A percentile compares a stretch with the other conserved stretches of the same genome.
Evolutionary conservation across 2,888 invertebrate species (phyloP).

Genomic region (Aproaerema taeniolella): DNA sequence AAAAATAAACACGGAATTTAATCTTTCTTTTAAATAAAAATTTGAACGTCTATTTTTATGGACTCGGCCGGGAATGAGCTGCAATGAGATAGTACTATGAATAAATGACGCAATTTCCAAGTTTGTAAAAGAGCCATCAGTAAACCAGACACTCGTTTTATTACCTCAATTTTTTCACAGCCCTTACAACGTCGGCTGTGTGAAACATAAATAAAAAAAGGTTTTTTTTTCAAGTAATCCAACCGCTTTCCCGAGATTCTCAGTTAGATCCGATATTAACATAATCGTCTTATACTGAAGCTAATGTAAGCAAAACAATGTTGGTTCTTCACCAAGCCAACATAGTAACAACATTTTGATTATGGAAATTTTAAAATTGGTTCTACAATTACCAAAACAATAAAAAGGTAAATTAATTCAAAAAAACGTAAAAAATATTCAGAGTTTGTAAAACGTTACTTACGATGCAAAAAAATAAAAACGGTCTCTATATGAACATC

Average conservation of each 20-base stretch:
- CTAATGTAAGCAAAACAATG: neutral
- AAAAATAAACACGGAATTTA: no score
- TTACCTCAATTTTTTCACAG: constrained; percentile 20
- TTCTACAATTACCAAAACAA: no score
- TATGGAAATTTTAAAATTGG: no score
- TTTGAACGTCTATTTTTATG: no score
- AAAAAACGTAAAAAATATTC: no score
- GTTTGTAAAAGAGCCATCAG: neutral
- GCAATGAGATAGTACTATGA: no score
- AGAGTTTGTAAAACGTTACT: constrained; percentile 11
- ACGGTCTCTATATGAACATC: neutral
- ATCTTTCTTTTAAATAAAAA: no score
- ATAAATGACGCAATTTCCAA: neutral
- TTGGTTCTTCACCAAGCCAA: no score
- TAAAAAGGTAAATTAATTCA: no score
- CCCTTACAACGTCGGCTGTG: neutral
- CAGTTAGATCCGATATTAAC: constrained; percentile 31
- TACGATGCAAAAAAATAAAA: constrained; percentile 5
- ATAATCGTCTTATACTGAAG: constrained; percentile 30
- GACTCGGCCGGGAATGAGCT: no score
- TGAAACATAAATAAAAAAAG: neutral
- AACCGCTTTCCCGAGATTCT: neutral
- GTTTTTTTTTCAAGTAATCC: neutral
- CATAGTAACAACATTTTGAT: no score
- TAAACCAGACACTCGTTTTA: neutral